These are phyloP conservation scores for Drepanosiphum platanoidis DNA, from an alignment of 2,888 invertebrate species.

Conservation along the genomic window DNA sequence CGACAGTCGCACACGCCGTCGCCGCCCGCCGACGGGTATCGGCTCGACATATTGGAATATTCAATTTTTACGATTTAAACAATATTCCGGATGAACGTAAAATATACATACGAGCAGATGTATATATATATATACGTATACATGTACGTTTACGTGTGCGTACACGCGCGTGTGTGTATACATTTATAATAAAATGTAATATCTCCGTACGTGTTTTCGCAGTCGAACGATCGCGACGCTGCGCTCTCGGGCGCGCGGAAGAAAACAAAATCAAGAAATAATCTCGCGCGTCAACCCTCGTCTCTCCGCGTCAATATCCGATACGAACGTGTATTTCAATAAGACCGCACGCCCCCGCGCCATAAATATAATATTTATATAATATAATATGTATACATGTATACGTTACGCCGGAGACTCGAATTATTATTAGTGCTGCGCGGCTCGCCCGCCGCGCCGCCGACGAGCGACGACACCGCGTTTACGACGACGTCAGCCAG, in stretches of 20 bases:
- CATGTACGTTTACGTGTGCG: no score
- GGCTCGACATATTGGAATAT: neutral
- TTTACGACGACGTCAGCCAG: no score
- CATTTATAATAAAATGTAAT: constrained; percentile 6
- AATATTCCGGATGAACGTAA: constrained; percentile 6
- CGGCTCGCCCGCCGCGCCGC: no score
- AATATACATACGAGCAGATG: neutral
- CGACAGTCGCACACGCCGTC: neutral
- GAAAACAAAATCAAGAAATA: neutral
- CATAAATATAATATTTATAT: no score
- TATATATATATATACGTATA: neutral
- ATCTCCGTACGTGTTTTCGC: constrained; percentile 6
- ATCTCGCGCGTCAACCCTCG: neutral
- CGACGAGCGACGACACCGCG: no score
- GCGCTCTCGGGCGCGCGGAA: neutral
- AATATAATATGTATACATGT: neutral
- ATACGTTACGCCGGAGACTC: no score
- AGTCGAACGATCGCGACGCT: neutral
- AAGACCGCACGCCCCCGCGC: neutral
- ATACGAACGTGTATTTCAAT: neutral
- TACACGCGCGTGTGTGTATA: neutral
- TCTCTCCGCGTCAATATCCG: neutral
- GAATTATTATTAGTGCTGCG: no score
- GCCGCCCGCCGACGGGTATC: neutral
- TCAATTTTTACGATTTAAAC: constrained; percentile 46